phyloP scores from a whole-genome alignment of 92 coral and sea anemone genomes.

The Siderastrea siderea region DNA sequence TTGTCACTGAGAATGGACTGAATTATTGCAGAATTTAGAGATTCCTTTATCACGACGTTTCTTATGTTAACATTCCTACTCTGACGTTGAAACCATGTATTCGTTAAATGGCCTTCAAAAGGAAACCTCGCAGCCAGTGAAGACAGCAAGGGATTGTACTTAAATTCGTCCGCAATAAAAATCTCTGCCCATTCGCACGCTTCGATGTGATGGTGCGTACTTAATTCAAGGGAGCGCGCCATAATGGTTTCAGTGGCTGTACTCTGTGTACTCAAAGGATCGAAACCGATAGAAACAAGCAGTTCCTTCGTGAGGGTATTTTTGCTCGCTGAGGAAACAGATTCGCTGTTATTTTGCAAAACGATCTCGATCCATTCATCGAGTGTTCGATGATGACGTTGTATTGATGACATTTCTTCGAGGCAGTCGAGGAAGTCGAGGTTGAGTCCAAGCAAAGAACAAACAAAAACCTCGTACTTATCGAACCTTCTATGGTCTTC shows the following conservation, averaged over 20 bases:
- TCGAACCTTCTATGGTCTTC: background rate
- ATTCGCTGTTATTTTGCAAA: constrained; percentile 32
- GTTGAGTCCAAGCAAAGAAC: constrained; percentile 11
- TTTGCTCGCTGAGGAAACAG: background rate
- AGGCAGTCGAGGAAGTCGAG: background rate
- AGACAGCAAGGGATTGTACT: constrained; percentile 51
- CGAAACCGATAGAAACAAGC: constrained; percentile 54
- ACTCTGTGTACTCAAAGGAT: constrained; percentile 1
- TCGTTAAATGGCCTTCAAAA: background rate
- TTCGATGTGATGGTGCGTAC: constrained; percentile 30
- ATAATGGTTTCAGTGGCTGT: constrained; percentile 26
- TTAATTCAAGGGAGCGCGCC: constrained; percentile 1
- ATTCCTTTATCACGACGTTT: constrained; percentile 37
- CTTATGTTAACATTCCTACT: constrained; percentile 1
- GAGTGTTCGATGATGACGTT: constrained; percentile 18
- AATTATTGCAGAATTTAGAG: background rate
- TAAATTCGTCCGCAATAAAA: too few relatives aligned
- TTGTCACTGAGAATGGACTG: background rate
- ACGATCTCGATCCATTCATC: constrained; percentile 46
- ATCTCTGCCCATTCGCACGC: constrained; percentile 44
- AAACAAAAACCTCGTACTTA: background rate
- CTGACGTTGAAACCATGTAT: constrained; percentile 20
- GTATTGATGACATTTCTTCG: constrained; percentile 9
- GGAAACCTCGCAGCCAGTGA: constrained; percentile 14
- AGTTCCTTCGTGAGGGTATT: constrained; percentile 18